Evolutionary conservation across 2,888 invertebrate genomes (phyloP), one percentile per base, ranked within the genome.

Genomic region (Onchidella celtica): DNA sequence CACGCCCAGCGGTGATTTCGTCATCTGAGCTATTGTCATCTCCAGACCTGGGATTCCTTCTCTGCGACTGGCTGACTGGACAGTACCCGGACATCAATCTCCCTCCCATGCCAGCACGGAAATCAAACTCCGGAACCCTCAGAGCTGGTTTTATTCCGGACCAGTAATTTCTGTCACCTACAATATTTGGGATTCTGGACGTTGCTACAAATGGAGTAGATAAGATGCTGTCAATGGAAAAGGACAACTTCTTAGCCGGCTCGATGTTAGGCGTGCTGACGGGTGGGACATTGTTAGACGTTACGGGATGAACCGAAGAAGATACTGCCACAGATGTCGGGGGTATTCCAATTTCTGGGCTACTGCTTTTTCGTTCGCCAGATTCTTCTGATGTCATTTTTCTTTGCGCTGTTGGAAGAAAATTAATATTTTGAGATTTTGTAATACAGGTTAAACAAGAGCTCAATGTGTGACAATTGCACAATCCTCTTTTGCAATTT

Each of bases 151-250:
- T 80, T 29, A 68, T 32, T 24, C 63, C 63, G 3, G 40, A 21
- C 79, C 72, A 65, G 21, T 32, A 32, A 47, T 68, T 57, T 32
- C 24, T 55, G 66, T 77, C 55, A 0, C 1, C 17, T 36, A 32
- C 34, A 3, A 24, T 36, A 24, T 21, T 32, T 24, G 38, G 34
- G 27, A n/a, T 24, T 61, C 6, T 61, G 11, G 78, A 21, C 27
- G 27, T 29, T 2, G 77, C 47, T 14, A 79, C 78, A 55, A 27
- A 70, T 9, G 79, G 79, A 6, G 47, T 73, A 1, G 79, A 59
- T 55, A 79, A 21, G 61, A 79, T 79, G 29, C 73, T 79, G 34
- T 79, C 79, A 21, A 79, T 79, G 34, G 79, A 79, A 27, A 79
- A 79, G 3, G 79, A 79, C 29, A 75, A 32, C 32, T 65, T 75